Conservation (phyloP, 2,888 invertebrate species). For the Drosophila kambysellisi region DNA sequence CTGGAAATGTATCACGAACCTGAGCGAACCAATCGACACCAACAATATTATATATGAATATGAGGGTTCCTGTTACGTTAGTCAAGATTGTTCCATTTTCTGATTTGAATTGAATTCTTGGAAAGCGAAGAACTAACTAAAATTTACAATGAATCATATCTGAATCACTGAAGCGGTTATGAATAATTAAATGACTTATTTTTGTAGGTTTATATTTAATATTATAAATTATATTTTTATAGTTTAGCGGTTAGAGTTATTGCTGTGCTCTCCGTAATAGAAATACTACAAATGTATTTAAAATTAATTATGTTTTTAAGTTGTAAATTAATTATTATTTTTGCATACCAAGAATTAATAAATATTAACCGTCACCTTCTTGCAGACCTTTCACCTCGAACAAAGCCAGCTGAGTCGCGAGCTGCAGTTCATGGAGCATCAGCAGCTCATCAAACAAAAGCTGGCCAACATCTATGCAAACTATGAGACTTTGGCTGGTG, state of each 20-base stretch:
- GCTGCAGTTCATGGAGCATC: conserved; percentile 89
- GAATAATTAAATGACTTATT: neutral
- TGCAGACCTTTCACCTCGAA: conserved; percentile 90
- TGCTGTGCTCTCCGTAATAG: neutral
- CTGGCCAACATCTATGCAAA: conserved; percentile 80
- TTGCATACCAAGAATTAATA: neutral
- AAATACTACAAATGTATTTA: neutral
- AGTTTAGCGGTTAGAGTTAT: neutral
- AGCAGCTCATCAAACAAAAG: conserved; percentile 85
- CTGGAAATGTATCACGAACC: neutral
- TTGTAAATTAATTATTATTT: neutral
- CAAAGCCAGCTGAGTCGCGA: conserved; percentile 88
- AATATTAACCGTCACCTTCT: conserved; percentile 53
- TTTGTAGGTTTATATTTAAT: neutral
- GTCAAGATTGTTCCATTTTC: neutral
- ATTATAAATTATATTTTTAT: neutral
- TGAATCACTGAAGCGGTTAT: neutral
- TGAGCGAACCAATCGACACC: neutral
- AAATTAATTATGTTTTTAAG: neutral
- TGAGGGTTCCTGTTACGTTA: neutral
- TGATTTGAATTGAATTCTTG: neutral
- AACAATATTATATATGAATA: neutral
- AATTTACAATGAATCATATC: neutral
- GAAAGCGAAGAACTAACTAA: neutral
- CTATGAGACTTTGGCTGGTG: conserved; percentile 74